These are phyloP conservation scores for Girardinichthys multiradiatus DNA, from an alignment of 2,113 vertebrate genomes.

Conservation along the genomic window DNA sequence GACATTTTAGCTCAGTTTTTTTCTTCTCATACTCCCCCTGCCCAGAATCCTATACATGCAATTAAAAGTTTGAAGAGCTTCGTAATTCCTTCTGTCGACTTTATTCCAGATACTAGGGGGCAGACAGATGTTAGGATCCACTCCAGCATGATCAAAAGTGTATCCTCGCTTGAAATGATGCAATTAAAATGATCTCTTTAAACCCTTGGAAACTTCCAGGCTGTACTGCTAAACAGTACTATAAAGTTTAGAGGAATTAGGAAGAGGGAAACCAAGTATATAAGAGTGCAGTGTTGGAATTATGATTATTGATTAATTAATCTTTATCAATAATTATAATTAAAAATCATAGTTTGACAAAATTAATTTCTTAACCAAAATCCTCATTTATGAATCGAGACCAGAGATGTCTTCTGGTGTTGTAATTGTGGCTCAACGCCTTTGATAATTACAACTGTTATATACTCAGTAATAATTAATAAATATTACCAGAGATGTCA, in stretches of 20 bases:
- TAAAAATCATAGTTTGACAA: too few species aligned
- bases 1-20: conserved; percentile 7
- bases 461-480: too few species aligned
- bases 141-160: conserved; percentile 42
- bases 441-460: too few species aligned
- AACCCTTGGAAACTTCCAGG: conserved; percentile 44
- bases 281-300: neutral
- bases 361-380: too few species aligned
- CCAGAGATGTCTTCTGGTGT: too few species aligned
- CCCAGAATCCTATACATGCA: conserved; percentile 6
- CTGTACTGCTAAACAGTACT: conserved; percentile 7
- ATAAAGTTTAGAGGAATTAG: neutral
- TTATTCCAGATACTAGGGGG: conserved; percentile 50
- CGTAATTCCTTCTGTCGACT: conserved; percentile 46
- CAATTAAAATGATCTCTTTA: conserved; percentile 52
- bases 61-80: conserved; percentile 60
- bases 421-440: too few species aligned
- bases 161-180: conserved; percentile 28
- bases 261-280: neutral
- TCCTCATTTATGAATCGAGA: too few species aligned
- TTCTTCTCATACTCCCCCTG: conserved; percentile 5
- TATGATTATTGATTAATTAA: too few species aligned
- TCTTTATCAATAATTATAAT: too few species aligned
- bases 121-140: conserved; percentile 60
- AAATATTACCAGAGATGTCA: too few species aligned